Conservation (phyloP, 2,797 vertebrate species). For the Carcharodon carcharias region DNA sequence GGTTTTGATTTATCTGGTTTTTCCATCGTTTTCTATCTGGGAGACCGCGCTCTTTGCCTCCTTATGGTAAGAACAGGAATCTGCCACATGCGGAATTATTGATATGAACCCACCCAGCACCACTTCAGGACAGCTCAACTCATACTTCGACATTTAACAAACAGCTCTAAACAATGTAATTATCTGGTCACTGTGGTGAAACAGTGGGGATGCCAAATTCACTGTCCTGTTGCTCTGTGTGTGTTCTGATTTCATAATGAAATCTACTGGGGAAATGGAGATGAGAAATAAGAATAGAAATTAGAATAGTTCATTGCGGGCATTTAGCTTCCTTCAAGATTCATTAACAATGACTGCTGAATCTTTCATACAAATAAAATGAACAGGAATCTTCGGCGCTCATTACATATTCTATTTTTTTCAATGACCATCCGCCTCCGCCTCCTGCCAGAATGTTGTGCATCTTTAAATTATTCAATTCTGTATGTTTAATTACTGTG, state of each 20-base stretch:
- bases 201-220: not conserved
- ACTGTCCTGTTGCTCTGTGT: not conserved
- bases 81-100: not conserved
- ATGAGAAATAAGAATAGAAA: constrained; percentile 1
- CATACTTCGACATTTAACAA: not conserved
- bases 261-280: not conserved
- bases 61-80: not conserved
- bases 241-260: constrained; percentile 4
- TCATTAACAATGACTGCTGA: not conserved
- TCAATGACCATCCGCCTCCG: not conserved
- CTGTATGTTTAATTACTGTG: not conserved
- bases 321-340: not conserved
- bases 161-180: not conserved
- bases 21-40: not conserved
- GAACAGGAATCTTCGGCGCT: not conserved
- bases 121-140: not conserved
- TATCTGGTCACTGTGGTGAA: not conserved
- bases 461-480: constrained; percentile 7
- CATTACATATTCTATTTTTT: not conserved
- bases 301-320: not conserved
- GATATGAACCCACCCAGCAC: not conserved
- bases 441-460: not conserved
- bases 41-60: not conserved
- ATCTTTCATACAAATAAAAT: constrained; percentile 4
- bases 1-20: not conserved